phyloP scores from a whole-genome alignment of 2,113 vertebrate genomes.

The Melanostigma gelatinosum region DNA sequence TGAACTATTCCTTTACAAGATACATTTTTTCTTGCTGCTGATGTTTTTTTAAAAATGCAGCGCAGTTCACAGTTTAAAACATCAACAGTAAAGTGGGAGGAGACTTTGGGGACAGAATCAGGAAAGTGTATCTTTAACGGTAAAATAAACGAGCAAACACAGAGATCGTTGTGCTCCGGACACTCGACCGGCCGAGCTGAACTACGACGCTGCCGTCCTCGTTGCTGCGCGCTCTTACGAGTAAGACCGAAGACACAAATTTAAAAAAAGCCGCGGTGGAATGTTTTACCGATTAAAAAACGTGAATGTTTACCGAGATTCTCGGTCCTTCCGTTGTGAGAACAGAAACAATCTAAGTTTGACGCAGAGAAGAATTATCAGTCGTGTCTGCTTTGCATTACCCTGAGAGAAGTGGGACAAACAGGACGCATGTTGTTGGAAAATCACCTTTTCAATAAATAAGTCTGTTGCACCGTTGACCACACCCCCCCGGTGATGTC shows the following conservation, averaged over 20 bases:
- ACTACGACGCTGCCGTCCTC: too few species aligned
- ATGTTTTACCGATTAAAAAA: background rate
- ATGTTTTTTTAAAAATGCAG: background rate
- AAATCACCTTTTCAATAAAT: background rate
- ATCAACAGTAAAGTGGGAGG: background rate
- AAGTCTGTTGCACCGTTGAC: too few species aligned
- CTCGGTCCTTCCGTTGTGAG: background rate
- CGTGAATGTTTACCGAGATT: background rate
- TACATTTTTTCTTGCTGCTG: background rate
- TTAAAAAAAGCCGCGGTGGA: background rate
- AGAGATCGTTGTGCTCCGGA: background rate
- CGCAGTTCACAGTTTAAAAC: background rate
- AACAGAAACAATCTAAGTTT: background rate
- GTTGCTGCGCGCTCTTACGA: background rate
- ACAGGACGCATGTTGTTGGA: background rate
- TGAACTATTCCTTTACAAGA: background rate
- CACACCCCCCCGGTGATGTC: background rate
- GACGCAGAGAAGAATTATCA: background rate
- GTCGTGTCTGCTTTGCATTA: background rate
- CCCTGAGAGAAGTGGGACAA: background rate
- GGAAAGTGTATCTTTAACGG: background rate
- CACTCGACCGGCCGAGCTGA: too few species aligned
- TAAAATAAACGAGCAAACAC: too few species aligned
- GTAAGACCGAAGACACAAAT: background rate
- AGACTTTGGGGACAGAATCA: background rate